Percentiles rank a stretch among this genome's conserved stretches.
phyloP scores from a whole-genome alignment of 2,113 vertebrate species.

The Amblyopsis rosae region DNA sequence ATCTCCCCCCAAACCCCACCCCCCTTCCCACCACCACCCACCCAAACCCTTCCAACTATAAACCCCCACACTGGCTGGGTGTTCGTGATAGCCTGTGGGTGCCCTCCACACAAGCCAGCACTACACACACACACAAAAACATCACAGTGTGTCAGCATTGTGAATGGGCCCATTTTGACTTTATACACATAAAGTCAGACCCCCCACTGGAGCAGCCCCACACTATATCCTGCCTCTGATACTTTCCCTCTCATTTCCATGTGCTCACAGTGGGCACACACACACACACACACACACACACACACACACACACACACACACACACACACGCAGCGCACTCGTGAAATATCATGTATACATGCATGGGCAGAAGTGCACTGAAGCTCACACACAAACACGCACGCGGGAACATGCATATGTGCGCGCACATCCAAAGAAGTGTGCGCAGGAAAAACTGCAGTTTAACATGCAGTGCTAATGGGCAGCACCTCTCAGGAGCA shows the following conservation, averaged over 20 bases:
- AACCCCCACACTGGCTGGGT: conserved; percentile 55
- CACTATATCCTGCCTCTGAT: conserved; percentile 59
- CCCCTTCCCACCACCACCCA: conserved; percentile 11
- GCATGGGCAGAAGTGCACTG: not conserved
- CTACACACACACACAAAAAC: conserved; percentile 48
- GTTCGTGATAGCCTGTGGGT: conserved; percentile 67
- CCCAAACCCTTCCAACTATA: conserved; percentile 27
- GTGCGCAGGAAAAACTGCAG: conserved; percentile 34
- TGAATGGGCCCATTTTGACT: conserved; percentile 74
- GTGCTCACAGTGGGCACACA: not conserved
- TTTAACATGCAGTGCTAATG: conserved; percentile 64
- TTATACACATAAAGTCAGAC: conserved; percentile 69
- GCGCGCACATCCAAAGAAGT: conserved; percentile 24
- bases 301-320: conserved; percentile 17
- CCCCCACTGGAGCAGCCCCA: conserved; percentile 58
- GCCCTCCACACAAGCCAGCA: conserved; percentile 65
- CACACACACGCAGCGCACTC: not conserved
- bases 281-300: not conserved
- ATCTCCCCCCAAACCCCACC: conserved; percentile 21
- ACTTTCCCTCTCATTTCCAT: conserved; percentile 53
- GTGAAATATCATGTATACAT: not conserved
- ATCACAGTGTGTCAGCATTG: conserved; percentile 66
- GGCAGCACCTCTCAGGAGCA: conserved; percentile 57
- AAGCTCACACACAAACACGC: not conserved
- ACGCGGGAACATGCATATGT: conserved; percentile 45